Base-by-base conservation (phyloP, 1,140 invertebrate genomes). In the Epicauta chinensis region DNA sequence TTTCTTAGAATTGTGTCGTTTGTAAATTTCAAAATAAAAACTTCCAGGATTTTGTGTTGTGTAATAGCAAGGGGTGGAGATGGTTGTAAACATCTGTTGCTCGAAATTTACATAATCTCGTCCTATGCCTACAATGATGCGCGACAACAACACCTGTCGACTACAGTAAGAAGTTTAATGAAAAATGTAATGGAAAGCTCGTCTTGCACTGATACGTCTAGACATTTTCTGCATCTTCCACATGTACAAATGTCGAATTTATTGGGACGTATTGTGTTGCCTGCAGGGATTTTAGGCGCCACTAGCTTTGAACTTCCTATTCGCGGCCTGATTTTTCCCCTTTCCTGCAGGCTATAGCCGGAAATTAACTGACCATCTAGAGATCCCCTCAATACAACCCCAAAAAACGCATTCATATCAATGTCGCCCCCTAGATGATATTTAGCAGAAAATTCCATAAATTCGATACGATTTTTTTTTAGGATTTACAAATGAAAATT, bases 31-130 rank as follows among this genome's bases (percentile, higher is more conserved):
- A 39, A 15, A 15, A 17, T 35, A 42, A 51, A 34, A 31, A 12
- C 23, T 10, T 13, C 15, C 17, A 49, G 37, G 37, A 36, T 16
- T 39, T 31, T 29, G 16, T 31, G 40, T n/a, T n/a, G n/a, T 39
- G 37, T 40, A 39, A 36, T 30, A 30, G 46, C 37, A 38, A 30
- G 42, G 41, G 44, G 38, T 34, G 35, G 51, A 36, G 38, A 38
- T 48, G 44, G 47, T 53, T 31, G 51, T 53, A 48, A 46, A 48
- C 51, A 53, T 53, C 51, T 53, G 51, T 53, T 53, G 51, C 51
- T 53, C n/a, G 38, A 47, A 48, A 53, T 53, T 53, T 53, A 48
- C 51, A 53, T 53, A 53, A 53, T 53, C 44, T 53, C 47, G 37
- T 46, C 47, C 31, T 34, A 34, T 37, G 44, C 44, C 51, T 41